These are phyloP conservation scores for Telmatherina bonti DNA, from an alignment of 2,797 vertebrate genomes.

Conservation along the genomic window DNA sequence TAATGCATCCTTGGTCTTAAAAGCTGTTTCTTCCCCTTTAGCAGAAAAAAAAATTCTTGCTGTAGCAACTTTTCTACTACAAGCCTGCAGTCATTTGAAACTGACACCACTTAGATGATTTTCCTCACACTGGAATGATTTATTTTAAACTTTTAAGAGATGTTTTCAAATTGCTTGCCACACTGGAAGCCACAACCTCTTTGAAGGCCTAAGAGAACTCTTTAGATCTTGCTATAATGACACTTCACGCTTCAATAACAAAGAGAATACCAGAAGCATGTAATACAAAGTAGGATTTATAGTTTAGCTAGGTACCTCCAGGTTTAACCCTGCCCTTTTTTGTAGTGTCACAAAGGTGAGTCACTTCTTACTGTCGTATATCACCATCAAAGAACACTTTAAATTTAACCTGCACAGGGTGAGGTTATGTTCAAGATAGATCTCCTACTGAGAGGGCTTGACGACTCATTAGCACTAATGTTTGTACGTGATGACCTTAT, in stretches of 20 bases:
- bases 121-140: neutral
- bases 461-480: too few species aligned
- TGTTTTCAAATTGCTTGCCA: neutral
- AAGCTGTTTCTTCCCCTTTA: too few species aligned
- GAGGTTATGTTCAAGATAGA: neutral
- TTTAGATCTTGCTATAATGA: slow-evolving; percentile 1
- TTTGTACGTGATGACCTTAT: too few species aligned
- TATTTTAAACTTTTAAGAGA: neutral
- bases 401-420: neutral
- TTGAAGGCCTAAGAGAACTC: neutral
- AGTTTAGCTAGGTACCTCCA: neutral
- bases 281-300: slow-evolving; percentile 10
- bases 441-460: neutral
- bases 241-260: neutral
- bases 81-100: neutral
- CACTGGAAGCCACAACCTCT: neutral
- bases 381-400: neutral
- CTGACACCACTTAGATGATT: neutral
- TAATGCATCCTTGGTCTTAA: neutral
- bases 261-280: neutral
- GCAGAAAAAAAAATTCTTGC: neutral
- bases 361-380: neutral
- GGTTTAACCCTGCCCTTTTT: neutral
- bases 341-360: neutral
- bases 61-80: neutral